Base-by-base conservation (phyloP, 2,888 invertebrate genomes). In the Drosophila mulleri region DNA sequence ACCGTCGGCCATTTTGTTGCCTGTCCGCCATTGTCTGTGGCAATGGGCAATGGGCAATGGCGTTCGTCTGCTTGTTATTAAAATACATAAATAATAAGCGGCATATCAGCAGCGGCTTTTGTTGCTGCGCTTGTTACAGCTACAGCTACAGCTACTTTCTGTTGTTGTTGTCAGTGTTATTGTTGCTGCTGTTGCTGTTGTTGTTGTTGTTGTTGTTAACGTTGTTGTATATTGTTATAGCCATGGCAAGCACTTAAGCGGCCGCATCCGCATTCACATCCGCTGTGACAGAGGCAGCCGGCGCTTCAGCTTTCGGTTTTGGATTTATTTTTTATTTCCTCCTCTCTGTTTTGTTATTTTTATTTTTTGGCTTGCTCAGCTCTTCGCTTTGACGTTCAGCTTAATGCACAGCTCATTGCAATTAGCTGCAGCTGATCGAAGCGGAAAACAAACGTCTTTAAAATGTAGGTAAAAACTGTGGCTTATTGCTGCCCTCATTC, bases 31-130 rank as follows among this genome's bases (percentile, higher is more conserved):
- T 90, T 85, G 90, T 89, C 74, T 83, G 88, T 87, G 84, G 83
- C 84, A 69, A 71, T 74, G 64, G 83, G 54, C 84, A 69, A 71
- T 74, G 64, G 69, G 54, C 66, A 65, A 59, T 66, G 79, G 69
- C 70, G 73, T 73, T 72, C 72, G 83, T 67, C 87, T 76, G 89
- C 76, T 83, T 90, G 89, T 87, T 87, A 87, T 87, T 87, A 87
- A 87, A 87, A 87, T 90, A 89, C 86, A 87, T 87, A 87, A 87
- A 87, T 87, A 90, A 87, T 87, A 87, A 87, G 89, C 89, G 90
- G 89, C 76, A 90, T 90, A 90, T 90, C 86, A 87, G 89, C 87
- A 76, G 88, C 90, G 87, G 90, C 90, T 87, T 89, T 87, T 90
- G 89, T 78, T 88, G 73, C 72, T 72, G 72, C 76, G 68, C 63